Conservation (phyloP, 2,888 invertebrate species). For the Morpho helenor region DNA sequence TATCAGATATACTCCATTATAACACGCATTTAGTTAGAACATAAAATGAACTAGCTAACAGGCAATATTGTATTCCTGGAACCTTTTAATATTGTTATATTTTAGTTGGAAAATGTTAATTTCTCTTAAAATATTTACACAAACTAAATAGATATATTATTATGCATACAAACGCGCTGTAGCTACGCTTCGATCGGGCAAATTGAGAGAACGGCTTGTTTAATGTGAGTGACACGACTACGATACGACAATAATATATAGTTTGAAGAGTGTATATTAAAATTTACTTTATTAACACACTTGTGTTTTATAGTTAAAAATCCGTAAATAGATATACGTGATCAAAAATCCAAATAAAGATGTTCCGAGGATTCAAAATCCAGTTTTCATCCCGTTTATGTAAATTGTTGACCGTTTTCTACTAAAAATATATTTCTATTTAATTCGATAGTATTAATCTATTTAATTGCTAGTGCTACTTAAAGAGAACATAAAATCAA, state of each 20-base stretch:
- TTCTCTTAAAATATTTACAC: conserved; percentile 27
- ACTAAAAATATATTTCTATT: too few species aligned
- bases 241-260: neutral
- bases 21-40: neutral
- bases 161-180: conserved; percentile 61
- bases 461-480: too few species aligned
- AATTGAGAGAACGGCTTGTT: conserved; percentile 31
- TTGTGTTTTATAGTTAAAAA: too few species aligned
- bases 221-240: conserved; percentile 34
- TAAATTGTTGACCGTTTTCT: too few species aligned
- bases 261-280: too few species aligned
- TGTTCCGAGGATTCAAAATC: too few species aligned
- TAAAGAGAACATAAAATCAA: too few species aligned
- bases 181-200: conserved; percentile 57
- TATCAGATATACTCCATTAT: conserved; percentile 4
- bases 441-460: too few species aligned
- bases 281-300: too few species aligned
- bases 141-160: conserved; percentile 21
- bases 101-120: conserved; percentile 25
- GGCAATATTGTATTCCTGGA: neutral
- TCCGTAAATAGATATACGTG: too few species aligned
- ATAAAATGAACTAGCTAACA: neutral
- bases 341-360: too few species aligned
- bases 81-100: conserved; percentile 7
- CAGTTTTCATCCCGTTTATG: too few species aligned